phyloP scores from a whole-genome alignment of 2,888 invertebrate genomes.

The Tenthredo scrophulariae region DNA sequence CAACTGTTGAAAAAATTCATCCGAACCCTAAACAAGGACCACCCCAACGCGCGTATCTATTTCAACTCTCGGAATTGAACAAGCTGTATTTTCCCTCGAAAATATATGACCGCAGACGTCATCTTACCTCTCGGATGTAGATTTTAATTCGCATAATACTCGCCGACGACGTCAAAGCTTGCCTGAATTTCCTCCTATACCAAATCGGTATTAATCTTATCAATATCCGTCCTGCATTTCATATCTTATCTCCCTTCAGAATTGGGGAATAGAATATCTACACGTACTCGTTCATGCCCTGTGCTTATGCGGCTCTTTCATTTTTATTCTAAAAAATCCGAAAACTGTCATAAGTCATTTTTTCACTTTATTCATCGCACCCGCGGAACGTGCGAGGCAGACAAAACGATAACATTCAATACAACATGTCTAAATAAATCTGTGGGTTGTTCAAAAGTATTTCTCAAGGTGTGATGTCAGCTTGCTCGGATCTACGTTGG shows the following conservation, averaged over 20 bases:
- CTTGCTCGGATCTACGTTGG: slow-evolving; percentile 81
- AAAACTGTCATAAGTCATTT: not conserved
- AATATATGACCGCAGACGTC: not conserved
- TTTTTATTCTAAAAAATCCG: not conserved
- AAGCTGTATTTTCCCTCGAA: not conserved
- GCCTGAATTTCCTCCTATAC: not conserved
- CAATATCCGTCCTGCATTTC: slow-evolving; percentile 41
- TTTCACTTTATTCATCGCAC: not conserved
- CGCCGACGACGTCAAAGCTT: not conserved
- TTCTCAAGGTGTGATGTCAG: slow-evolving; percentile 81
- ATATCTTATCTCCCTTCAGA: slow-evolving; percentile 27
- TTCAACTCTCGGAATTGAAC: not conserved
- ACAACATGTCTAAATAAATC: not conserved
- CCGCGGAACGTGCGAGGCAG: not conserved
- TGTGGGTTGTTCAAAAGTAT: slow-evolving; percentile 78
- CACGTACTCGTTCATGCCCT: not conserved
- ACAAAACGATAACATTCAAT: not conserved
- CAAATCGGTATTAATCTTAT: slow-evolving; percentile 48
- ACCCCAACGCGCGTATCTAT: too few relatives aligned
- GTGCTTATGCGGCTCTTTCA: too few relatives aligned
- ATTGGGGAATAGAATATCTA: slow-evolving; percentile 8
- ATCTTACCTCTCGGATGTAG: not conserved
- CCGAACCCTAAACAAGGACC: too few relatives aligned
- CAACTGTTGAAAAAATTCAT: too few relatives aligned
- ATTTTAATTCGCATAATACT: not conserved